Evolutionary conservation across 2,888 invertebrate genomes (phyloP), one percentile per base, ranked within the genome.

Genomic region (Emmelina monodactyla): DNA sequence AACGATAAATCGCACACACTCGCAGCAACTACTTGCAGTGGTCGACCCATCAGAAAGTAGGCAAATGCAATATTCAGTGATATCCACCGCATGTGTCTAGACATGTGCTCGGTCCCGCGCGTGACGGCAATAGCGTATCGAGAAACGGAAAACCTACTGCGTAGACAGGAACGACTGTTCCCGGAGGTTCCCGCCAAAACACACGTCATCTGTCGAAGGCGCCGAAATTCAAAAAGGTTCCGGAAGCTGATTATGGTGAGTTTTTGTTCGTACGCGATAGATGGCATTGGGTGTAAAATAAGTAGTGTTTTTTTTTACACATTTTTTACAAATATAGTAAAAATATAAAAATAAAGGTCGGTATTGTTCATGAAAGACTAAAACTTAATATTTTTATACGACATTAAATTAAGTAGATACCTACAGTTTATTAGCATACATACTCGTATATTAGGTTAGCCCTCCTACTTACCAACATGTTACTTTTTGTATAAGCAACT

Each of bases 61-160:
- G n/a, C n/a, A n/a, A n/a, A n/a, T n/a, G n/a, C n/a, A n/a, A 33
- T 30, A 11, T 16, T 31, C 32, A 39, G 35, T 39, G 39, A 42
- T 47, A 49, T 47, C 46, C 47, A 31, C 41, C 11, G 25, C 25
- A 25, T 25, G 25, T 38, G 14, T 25, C 38, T 33, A 35, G 44
- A 42, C 38, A 59, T 63, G 62, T 60, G 61, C 50, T 56, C 57
- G 14, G 55, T 59, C 37, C 54, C 58, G 42, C 63, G 59, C 41
- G 53, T 59, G 50, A 58, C 65, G 46, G 66, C 66, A 55, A 63
- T 67, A 33, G 49, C 49, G 28, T 52, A 60, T 48, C 61, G 61
- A 37, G 60, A 58, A 48, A 47, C 59, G 36, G 51, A 48, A 45
- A 55, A 54, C 58, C 51, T 58, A 53, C 51, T 56, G 45, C 51